phyloP scores from a whole-genome alignment of 2,888 invertebrate species.

The Callosobruchus maculatus region DNA sequence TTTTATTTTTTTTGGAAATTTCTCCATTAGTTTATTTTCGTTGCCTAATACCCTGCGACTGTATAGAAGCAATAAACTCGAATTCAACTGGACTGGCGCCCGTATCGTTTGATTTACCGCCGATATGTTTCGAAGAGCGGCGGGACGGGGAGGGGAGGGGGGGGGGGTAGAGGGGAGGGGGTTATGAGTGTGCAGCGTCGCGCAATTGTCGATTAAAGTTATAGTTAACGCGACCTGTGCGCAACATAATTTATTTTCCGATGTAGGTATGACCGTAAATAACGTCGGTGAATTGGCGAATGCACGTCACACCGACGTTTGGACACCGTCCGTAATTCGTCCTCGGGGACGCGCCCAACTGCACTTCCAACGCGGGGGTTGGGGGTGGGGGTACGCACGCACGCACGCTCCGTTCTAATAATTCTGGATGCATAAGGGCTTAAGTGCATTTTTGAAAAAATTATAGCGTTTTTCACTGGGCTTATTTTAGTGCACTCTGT shows the following conservation, averaged over 20 bases:
- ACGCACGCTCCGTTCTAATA: too few relatives aligned
- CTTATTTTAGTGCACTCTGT: too few relatives aligned
- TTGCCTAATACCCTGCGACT: background rate
- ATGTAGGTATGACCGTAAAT: conserved; percentile 38
- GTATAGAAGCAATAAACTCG: background rate
- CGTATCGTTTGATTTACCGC: conserved; percentile 5
- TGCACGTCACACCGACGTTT: conserved; percentile 46
- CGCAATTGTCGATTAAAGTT: conserved; percentile 30
- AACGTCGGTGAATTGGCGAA: conserved; percentile 41
- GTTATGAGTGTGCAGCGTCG: conserved; percentile 9
- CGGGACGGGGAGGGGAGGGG: background rate
- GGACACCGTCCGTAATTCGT: conserved; percentile 45
- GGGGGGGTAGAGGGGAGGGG: conserved; percentile 10
- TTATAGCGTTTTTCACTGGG: too few relatives aligned
- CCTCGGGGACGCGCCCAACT: conserved; percentile 35
- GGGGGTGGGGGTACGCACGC: background rate
- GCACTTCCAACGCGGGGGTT: background rate
- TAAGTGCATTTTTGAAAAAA: too few relatives aligned
- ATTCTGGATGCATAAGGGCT: too few relatives aligned
- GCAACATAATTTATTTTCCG: conserved; percentile 41
- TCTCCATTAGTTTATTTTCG: too few relatives aligned
- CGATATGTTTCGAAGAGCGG: background rate
- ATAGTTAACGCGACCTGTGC: conserved; percentile 36
- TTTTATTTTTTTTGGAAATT: too few relatives aligned
- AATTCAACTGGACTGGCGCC: background rate